Evolutionary conservation across 2,888 invertebrate species (phyloP), one percentile per base, ranked within the genome.

Genomic region (Stenchaetothrips biformis): DNA sequence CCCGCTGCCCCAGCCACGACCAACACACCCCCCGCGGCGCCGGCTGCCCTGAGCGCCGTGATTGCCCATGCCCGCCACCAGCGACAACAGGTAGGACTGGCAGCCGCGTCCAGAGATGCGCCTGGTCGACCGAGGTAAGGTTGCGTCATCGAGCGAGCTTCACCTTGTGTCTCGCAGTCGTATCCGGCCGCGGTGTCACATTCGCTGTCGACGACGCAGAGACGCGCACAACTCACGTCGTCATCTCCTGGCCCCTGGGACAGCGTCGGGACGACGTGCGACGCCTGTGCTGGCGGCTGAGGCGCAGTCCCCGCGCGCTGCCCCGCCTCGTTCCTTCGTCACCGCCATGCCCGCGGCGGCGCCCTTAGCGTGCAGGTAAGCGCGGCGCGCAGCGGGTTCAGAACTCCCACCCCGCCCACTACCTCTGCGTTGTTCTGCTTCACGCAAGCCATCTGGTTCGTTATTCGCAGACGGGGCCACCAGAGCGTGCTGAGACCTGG

Each of bases 401-500:
- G n/a, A n/a, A 53, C 13, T 18, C 53, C 53, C 53, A 7, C 53
- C 53, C 18, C 4, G 13, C 11, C 11, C n/a, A n/a, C n/a, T n/a
- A n/a, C n/a, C n/a, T 13, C 53, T 53, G 53, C 9, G 0, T 18
- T 53, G 4, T 53, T 1, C 37, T n/a, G n/a, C n/a, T n/a, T n/a
- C n/a, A n/a, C n/a, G n/a, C n/a, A n/a, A n/a, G n/a, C n/a, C n/a
- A n/a, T n/a, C 53, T 53, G 53, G 13, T 13, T n/a, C n/a, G n/a
- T 11, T 25, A 25, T 6, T 59, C 25, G 21, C 67, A 74, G 67
- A 74, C 67, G 67, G 67, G 25, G n/a, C n/a, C n/a, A n/a, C n/a
- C 67, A 74, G 25, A 74, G 67, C 67, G 67, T 74, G 25, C 67
- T 74, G 21, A 74, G 67, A n/a, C 25, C 7, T 74, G 67, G 94